These are phyloP conservation scores for Forpus xanthops DNA, from an alignment of 2,797 vertebrate species.

Conservation along the genomic window DNA sequence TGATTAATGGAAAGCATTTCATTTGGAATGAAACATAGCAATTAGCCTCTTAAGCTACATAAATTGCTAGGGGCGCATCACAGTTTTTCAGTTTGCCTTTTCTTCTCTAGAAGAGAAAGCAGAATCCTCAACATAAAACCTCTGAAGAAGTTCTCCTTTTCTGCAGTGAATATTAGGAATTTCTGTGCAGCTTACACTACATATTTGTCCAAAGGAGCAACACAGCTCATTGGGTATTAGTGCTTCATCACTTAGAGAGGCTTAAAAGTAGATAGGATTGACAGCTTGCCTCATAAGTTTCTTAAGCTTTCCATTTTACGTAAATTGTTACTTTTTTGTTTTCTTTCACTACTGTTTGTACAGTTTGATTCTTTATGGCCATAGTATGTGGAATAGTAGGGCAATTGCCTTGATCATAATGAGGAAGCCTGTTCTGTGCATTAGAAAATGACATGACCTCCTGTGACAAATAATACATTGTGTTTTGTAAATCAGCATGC, in stretches of 20 bases:
- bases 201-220: background rate
- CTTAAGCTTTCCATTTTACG: background rate
- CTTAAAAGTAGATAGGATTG: background rate
- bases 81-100: background rate
- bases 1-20: background rate
- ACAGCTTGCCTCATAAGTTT: background rate
- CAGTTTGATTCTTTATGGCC: background rate
- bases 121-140: background rate
- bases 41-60: background rate
- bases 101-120: background rate
- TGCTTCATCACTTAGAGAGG: background rate
- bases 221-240: background rate
- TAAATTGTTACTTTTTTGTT: background rate
- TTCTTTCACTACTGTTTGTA: background rate
- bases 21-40: background rate
- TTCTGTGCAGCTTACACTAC: background rate
- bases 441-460: background rate
- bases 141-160: background rate
- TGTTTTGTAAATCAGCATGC: background rate
- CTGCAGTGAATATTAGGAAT: background rate
- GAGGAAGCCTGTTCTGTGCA: background rate
- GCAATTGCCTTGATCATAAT: background rate
- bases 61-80: background rate
- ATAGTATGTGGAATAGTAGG: background rate
- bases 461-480: rapidly evolving